phyloP scores from a whole-genome alignment of 2,113 vertebrate genomes.

The Galemys pyrenaicus region DNA sequence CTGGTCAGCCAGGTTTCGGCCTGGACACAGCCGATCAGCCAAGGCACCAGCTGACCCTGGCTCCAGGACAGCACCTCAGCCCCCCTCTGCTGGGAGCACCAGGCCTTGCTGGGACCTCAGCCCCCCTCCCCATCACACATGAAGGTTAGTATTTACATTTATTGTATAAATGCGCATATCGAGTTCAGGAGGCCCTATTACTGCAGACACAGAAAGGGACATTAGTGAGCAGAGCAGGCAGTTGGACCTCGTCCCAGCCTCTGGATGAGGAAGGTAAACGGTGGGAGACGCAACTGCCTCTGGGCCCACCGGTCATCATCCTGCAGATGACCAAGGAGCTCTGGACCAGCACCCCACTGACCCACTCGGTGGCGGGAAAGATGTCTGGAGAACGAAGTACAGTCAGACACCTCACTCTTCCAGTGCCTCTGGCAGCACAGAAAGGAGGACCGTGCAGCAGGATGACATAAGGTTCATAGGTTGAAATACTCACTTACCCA shows the following conservation, averaged over 20 bases:
- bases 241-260: neutral
- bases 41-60: neutral
- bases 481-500: neutral
- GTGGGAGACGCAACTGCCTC: too few species aligned
- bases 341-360: too few species aligned
- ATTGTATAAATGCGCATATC: neutral
- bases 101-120: neutral
- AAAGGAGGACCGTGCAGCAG: fast-evolving
- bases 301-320: too few species aligned
- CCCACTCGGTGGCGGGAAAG: too few species aligned
- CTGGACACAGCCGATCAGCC: neutral
- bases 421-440: too few species aligned
- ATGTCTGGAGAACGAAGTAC: too few species aligned
- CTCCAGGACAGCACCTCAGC: too few species aligned
- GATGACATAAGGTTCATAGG: too few species aligned
- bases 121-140: neutral
- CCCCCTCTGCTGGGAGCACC: fast-evolving
- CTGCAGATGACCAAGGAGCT: too few species aligned
- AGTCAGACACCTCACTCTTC: too few species aligned
- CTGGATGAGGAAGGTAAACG: neutral
- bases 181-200: slow-evolving; percentile 46
- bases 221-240: neutral
- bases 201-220: slow-evolving; percentile 64
- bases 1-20: neutral
- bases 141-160: neutral